Evolutionary conservation across 2,888 invertebrate genomes (phyloP).

Genomic region (Gymnocheta viridis): DNA sequence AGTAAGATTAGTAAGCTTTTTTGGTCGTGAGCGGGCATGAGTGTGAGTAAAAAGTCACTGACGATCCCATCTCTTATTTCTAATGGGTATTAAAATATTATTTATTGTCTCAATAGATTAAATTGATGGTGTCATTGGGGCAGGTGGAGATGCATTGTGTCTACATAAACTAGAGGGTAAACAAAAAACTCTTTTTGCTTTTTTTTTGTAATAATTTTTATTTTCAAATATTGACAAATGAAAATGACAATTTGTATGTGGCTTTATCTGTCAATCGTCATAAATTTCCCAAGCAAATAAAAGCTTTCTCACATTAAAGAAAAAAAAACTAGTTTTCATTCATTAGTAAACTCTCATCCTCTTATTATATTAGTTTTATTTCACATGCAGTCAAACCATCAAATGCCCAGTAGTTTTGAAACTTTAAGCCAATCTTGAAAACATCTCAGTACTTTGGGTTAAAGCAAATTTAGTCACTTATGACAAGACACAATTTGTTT

Average conservation of each 20-base stretch:
- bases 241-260: constrained; percentile 52
- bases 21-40: too few relatives aligned
- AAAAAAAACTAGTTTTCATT: not conserved
- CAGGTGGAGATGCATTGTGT: too few relatives aligned
- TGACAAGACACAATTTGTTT: not conserved
- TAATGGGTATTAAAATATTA: too few relatives aligned
- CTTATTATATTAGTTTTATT: constrained; percentile 1
- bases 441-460: not conserved
- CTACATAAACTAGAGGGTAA: too few relatives aligned
- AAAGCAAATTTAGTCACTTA: not conserved
- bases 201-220: too few relatives aligned
- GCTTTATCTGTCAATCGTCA: constrained; percentile 46
- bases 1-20: too few relatives aligned
- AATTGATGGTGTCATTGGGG: too few relatives aligned
- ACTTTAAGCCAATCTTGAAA: not conserved
- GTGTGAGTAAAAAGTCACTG: too few relatives aligned
- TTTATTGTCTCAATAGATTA: too few relatives aligned
- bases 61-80: too few relatives aligned
- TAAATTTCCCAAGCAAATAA: constrained; percentile 26
- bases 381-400: not conserved
- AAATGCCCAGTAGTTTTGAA: constrained; percentile 16
- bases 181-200: too few relatives aligned
- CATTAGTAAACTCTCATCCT: constrained; percentile 16
- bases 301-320: not conserved
- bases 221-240: constrained; percentile 50